Evolutionary conservation across 1,140 invertebrate species (phyloP).

Genomic region (Psilanteris sp.): DNA sequence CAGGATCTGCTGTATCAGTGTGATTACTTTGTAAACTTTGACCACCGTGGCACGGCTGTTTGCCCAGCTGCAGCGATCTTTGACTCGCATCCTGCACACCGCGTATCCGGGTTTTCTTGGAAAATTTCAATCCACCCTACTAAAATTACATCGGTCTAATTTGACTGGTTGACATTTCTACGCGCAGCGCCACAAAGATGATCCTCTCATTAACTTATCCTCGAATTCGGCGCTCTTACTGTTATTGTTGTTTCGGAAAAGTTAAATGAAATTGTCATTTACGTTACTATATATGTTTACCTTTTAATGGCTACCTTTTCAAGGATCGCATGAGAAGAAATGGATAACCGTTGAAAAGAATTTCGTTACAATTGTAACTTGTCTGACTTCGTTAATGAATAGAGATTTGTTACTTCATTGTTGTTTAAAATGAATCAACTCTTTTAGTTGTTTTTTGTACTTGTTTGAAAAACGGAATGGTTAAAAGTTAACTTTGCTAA

Average conservation of each 20-base stretch:
- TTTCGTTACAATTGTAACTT: not conserved
- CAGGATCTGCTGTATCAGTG: slow-evolving; percentile 21
- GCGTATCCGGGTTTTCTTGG: slow-evolving; percentile 61
- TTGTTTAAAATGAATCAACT: not conserved
- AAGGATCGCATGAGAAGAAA: too few species aligned
- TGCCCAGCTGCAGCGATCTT: slow-evolving; percentile 67
- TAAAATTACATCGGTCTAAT: slow-evolving; percentile 30
- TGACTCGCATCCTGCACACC: slow-evolving; percentile 26
- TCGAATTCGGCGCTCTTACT: not conserved
- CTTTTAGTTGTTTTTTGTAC: not conserved
- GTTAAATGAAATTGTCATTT: slow-evolving; percentile 6
- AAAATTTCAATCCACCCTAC: slow-evolving; percentile 47
- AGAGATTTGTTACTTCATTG: not conserved
- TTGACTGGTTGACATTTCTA: slow-evolving; percentile 3
- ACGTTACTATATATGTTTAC: not conserved
- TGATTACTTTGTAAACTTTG: slow-evolving; percentile 58
- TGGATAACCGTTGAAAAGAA: too few species aligned
- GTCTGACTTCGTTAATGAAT: not conserved
- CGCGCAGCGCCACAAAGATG: slow-evolving; percentile 1
- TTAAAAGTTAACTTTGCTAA: slow-evolving; percentile 3
- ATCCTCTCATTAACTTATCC: slow-evolving; percentile 3
- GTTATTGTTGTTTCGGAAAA: not conserved
- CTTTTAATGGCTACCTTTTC: too few species aligned
- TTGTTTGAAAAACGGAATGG: not conserved
- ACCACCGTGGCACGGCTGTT: slow-evolving; percentile 58